phyloP scores from a whole-genome alignment of 2,113 vertebrate genomes.

The Rousettus leschenaultii region DNA sequence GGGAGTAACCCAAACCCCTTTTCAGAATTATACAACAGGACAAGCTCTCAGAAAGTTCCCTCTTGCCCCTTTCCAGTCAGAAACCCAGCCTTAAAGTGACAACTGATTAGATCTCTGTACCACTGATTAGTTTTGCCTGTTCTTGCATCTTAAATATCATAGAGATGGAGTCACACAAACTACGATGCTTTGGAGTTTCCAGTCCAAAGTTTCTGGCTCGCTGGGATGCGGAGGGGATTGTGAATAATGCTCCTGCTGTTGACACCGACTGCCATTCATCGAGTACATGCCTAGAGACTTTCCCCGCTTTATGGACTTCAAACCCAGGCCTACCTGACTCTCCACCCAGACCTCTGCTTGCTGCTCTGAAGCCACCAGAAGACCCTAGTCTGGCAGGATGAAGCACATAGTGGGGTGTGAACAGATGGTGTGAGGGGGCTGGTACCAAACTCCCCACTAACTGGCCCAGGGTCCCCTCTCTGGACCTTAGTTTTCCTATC shows the following conservation, averaged over 20 bases:
- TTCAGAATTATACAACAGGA: neutral
- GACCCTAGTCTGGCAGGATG: neutral
- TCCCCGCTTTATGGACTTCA: neutral
- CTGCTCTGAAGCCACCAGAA: neutral
- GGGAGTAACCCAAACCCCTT: neutral
- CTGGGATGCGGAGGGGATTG: neutral
- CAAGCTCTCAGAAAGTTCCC: neutral
- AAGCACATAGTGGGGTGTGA: neutral
- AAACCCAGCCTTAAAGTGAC: neutral
- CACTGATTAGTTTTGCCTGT: neutral
- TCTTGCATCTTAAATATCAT: neutral
- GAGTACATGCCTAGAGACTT: neutral
- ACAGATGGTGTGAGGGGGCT: neutral
- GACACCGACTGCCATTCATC: fast-evolving
- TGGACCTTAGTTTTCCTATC: neutral
- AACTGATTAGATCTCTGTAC: neutral
- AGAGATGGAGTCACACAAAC: neutral
- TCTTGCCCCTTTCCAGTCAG: neutral
- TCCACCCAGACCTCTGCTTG: neutral
- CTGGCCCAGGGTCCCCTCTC: no score
- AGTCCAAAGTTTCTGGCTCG: neutral
- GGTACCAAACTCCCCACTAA: neutral
- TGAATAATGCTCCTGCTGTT: neutral
- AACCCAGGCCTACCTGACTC: neutral
- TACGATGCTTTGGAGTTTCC: neutral